phyloP scores from a whole-genome alignment of 2,797 vertebrate genomes.

The Coregonus suidteri region DNA sequence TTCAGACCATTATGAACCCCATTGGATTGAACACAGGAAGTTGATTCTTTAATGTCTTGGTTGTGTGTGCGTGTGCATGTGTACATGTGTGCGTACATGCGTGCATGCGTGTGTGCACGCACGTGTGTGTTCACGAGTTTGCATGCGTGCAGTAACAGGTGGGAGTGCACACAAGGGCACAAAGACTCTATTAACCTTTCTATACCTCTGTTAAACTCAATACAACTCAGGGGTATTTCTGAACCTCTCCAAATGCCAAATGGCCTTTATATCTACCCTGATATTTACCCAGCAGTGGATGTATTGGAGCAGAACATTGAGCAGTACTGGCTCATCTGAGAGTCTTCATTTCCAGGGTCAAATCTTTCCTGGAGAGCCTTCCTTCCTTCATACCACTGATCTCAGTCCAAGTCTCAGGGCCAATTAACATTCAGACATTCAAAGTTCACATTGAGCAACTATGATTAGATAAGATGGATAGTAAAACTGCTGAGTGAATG shows the following conservation, averaged over 20 bases:
- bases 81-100: too few species aligned
- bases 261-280: constrained; percentile 19
- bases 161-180: constrained; percentile 18
- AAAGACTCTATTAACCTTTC: constrained; percentile 31
- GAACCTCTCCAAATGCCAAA: background rate
- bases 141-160: constrained; percentile 41
- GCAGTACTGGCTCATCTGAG: too few species aligned
- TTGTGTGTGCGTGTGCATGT: background rate
- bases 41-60: too few species aligned
- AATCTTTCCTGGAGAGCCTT: background rate
- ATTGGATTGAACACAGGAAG: background rate
- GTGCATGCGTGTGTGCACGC: too few species aligned
- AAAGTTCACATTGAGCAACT: background rate
- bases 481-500: background rate
- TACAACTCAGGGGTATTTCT: constrained; percentile 8
- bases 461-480: background rate
- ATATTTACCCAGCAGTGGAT: constrained; percentile 21
- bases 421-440: background rate
- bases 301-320: background rate
- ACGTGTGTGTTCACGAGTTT: too few species aligned
- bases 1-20: background rate
- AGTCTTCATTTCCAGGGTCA: background rate
- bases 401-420: background rate
- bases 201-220: constrained; percentile 26
- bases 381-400: background rate